Evolutionary conservation across 23 tunicate genomes (phyloP), one percentile per base, ranked within the genome.

Genomic region (Ascidia mentula): DNA sequence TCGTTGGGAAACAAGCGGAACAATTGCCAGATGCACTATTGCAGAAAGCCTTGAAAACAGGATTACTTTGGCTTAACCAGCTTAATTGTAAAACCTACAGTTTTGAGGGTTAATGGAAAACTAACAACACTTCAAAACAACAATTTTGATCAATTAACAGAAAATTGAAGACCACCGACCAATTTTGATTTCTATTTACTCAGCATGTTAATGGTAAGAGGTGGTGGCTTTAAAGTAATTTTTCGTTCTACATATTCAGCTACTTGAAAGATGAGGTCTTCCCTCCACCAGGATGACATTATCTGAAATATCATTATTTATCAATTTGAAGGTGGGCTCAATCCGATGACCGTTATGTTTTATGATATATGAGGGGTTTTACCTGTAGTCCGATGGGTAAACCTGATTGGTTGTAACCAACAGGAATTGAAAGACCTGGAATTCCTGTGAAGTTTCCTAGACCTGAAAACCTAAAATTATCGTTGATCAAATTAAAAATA

Each of bases 341-440:
- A 73, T 20, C 13, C 34, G 12, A 28, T 42, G 15, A 42, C 15
- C 53, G 53, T 15, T 42, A 15, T 15, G 15, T 15, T 13, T 26
- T 5, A 17, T 9, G 35, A 42, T 9, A 42, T 42, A 42, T 9
- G 53, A 42, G 15, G 24, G 12, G 1, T 53, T 45, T 42, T 80
- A 87, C 92, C 82, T 87, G 92, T 3, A 87, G 37, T 0, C 92
- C 92, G 45, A 87, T 40, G 9, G 92, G 92, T 20, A 87, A 72
- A 18, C 78, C 78, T 7, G 59, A n/a, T 15, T n/a, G 36, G 76
- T 81, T 84, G 61, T 89, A 89, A n/a, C 94, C 94, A 37, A 89
- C 88, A 1, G 88, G 88, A 53, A 89, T 31, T 12, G 84, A 71
- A 0, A 89, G 72, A 7, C 79, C 83, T 0, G 94, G 94, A 59